Conservation (phyloP, 2,888 invertebrate genomes). For the Meloe dianella region DNA sequence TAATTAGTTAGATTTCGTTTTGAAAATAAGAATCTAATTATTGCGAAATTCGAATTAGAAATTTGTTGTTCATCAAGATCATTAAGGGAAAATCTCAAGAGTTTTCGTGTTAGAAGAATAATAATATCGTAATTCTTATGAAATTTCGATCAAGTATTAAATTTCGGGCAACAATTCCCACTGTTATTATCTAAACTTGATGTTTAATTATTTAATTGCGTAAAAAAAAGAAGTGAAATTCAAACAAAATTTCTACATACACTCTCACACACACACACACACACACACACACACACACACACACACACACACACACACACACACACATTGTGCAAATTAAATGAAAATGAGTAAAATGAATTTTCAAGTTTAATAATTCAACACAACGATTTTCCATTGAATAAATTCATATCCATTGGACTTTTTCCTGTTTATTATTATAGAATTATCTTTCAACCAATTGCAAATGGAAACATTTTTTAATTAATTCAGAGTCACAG, state of each 20-base stretch:
- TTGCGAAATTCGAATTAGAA: too few species aligned
- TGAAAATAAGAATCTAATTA: too few species aligned
- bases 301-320: background rate
- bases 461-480: too few species aligned
- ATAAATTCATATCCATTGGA: background rate
- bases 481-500: slow-evolving; percentile 2
- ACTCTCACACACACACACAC: background rate
- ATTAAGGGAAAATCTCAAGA: background rate
- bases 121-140: background rate
- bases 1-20: too few species aligned
- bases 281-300: background rate
- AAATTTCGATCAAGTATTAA: background rate
- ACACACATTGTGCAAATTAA: background rate
- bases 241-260: background rate
- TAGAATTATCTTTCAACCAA: too few species aligned
- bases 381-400: slow-evolving; percentile 1
- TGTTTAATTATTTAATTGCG: background rate
- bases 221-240: background rate
- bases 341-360: background rate
- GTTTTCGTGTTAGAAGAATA: too few species aligned
- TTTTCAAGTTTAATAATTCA: slow-evolving; percentile 7
- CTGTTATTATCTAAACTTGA: background rate
- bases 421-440: background rate
- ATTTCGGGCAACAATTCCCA: background rate
- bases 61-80: background rate